Conservation (phyloP, 1,140 invertebrate genomes). For the Diprion similis region DNA sequence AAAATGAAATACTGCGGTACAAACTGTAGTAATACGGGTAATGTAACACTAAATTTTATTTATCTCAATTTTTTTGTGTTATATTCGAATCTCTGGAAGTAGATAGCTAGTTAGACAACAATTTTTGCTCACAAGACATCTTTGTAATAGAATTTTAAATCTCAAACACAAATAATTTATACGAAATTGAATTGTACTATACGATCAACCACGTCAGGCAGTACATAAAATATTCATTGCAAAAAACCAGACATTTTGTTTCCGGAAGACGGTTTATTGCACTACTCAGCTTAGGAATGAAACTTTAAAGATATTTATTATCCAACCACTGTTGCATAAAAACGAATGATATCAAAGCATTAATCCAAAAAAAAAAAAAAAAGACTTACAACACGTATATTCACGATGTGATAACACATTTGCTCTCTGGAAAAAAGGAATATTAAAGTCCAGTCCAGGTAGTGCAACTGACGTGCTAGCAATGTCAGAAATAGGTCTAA, state of each 20-base stretch:
- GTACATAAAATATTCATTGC: too few relatives aligned
- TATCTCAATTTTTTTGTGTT: background rate
- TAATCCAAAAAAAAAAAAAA: background rate
- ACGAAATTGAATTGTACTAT: too few relatives aligned
- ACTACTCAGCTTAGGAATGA: background rate
- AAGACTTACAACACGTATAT: too few relatives aligned
- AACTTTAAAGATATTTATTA: background rate
- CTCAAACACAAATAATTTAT: too few relatives aligned
- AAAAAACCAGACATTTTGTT: background rate
- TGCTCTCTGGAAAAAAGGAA: too few relatives aligned
- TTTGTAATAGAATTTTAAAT: too few relatives aligned
- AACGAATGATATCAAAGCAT: background rate
- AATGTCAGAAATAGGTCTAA: too few relatives aligned
- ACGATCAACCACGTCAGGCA: too few relatives aligned
- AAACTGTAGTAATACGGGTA: constrained; percentile 3
- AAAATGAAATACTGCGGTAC: constrained; percentile 2
- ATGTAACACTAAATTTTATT: background rate
- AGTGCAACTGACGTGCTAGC: too few relatives aligned
- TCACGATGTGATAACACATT: too few relatives aligned
- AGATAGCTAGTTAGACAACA: background rate
- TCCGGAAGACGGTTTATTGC: background rate
- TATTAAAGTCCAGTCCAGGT: too few relatives aligned
- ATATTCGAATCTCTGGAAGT: background rate
- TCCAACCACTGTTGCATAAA: background rate
- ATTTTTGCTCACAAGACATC: too few relatives aligned